Conservation (phyloP, 2,797 vertebrate genomes). For the Columba guinea region DNA sequence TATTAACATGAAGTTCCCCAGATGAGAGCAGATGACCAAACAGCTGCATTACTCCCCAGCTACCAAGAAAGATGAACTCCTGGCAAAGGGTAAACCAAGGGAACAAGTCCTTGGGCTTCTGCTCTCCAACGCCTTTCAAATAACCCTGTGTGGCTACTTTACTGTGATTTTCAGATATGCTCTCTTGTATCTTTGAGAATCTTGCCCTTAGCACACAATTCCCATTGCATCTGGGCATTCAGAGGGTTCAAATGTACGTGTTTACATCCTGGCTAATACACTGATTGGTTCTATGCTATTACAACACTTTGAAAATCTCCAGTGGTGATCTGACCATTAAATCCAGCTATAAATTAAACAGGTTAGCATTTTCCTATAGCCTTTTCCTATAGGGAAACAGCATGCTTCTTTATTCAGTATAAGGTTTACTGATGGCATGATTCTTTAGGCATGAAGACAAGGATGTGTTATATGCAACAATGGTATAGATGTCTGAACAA, state of each 20-base stretch:
- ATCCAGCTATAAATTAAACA: not conserved
- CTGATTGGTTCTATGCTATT: not conserved
- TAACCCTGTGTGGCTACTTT: not conserved
- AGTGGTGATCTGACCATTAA: not conserved
- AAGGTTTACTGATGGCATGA: not conserved
- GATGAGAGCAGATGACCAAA: not conserved
- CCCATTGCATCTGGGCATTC: not conserved
- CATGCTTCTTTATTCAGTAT: not conserved
- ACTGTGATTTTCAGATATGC: not conserved
- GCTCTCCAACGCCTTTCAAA: not conserved
- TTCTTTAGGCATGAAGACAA: slow-evolving; percentile 11
- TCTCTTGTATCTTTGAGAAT: not conserved
- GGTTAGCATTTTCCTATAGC: not conserved
- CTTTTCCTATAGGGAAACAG: not conserved
- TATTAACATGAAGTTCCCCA: not conserved
- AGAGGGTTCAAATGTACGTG: not conserved
- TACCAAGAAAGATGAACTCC: not conserved
- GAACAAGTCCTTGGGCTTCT: not conserved
- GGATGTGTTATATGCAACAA: not conserved
- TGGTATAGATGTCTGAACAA: not conserved
- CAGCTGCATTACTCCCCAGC: not conserved
- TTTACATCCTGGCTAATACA: not conserved
- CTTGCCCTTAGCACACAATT: not conserved
- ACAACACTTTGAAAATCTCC: not conserved
- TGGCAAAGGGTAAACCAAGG: not conserved